Evolutionary conservation across 1,140 invertebrate species (phyloP).

Genomic region (Tyrophagus putrescentiae): DNA sequence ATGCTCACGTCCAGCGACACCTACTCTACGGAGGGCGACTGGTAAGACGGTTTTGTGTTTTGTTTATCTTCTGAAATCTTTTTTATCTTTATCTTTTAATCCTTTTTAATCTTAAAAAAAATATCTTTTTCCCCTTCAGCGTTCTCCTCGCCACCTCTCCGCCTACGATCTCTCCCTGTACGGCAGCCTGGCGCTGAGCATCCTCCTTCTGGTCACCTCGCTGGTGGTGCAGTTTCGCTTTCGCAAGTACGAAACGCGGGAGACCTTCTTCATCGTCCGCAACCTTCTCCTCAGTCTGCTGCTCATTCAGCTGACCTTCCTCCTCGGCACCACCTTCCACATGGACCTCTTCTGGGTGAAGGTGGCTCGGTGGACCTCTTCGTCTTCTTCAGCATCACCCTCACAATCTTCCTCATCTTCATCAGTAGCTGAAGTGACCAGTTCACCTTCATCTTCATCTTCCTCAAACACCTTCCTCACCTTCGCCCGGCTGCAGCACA

Average conservation of each 20-base stretch:
- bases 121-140: no score
- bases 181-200: not conserved
- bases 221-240: constrained; percentile 10
- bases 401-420: no score
- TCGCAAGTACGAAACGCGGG: constrained; percentile 5
- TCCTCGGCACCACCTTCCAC: constrained; percentile 8
- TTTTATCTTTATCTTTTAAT: no score
- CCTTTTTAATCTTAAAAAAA: no score
- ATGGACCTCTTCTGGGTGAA: constrained; percentile 4
- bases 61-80: no score
- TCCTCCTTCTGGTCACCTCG: not conserved
- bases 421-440: no score
- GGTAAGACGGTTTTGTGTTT: no score
- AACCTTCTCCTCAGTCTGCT: constrained; percentile 2
- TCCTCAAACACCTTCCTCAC: not conserved
- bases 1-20: no score
- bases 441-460: not conserved
- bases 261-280: constrained; percentile 17
- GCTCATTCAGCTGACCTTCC: constrained; percentile 17
- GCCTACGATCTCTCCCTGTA: constrained; percentile 7
- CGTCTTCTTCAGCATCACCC: not conserved
- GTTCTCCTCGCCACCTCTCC: not conserved
- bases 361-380: not conserved
- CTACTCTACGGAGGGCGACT: no score
- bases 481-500: not conserved